phyloP scores from a whole-genome alignment of 1,140 invertebrate species.

The Macrotrachela quadricornifera region DNA sequence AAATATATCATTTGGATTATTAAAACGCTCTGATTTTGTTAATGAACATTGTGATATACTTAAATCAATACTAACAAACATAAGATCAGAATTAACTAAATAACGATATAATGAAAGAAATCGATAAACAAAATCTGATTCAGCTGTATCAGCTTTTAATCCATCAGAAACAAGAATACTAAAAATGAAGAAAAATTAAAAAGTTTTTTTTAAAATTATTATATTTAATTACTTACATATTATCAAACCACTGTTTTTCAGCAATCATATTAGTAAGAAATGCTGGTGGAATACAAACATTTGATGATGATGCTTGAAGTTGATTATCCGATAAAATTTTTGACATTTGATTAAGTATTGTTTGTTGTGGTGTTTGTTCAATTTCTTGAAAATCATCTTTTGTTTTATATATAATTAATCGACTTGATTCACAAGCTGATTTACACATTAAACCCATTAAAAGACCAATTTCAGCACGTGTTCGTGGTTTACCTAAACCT shows the following conservation, averaged over 20 bases:
- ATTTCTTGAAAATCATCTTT: no score
- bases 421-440: slow-evolving; percentile 29
- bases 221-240: no score
- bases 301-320: no score
- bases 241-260: no score
- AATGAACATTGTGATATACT: neutral
- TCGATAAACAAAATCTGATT: slow-evolving; percentile 12
- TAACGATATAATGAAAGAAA: slow-evolving; percentile 21
- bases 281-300: no score
- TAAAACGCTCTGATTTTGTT: slow-evolving; percentile 13
- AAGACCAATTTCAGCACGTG: slow-evolving; percentile 19
- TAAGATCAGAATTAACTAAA: slow-evolving; percentile 20
- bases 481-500: slow-evolving; percentile 18
- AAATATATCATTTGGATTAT: slow-evolving; percentile 27
- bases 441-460: slow-evolving; percentile 32
- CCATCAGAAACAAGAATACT: no score
- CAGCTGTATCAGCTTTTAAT: neutral
- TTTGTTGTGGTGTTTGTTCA: no score
- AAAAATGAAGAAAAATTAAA: no score
- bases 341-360: no score
- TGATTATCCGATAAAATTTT: no score
- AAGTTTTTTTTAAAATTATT: no score
- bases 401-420: slow-evolving; percentile 16
- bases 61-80: slow-evolving; percentile 22
- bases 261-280: no score